phyloP scores from a whole-genome alignment of 2,797 vertebrate genomes.

The Scomberomorus guttatus region DNA sequence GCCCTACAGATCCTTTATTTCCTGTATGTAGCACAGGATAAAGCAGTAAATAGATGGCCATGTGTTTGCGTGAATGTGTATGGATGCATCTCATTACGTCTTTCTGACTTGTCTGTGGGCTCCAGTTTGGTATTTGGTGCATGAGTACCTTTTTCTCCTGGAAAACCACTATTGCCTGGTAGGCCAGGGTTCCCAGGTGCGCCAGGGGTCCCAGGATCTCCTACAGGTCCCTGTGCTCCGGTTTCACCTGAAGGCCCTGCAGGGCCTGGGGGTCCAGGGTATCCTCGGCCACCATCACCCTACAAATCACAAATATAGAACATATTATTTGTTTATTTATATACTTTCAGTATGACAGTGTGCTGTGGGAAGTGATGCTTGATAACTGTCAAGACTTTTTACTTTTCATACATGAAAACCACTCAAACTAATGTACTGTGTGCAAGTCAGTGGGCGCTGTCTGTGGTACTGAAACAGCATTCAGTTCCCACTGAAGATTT shows the following conservation, averaged over 20 bases:
- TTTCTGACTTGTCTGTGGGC: background rate
- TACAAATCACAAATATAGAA: slow-evolving; percentile 41
- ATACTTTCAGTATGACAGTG: background rate
- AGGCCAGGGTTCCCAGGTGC: slow-evolving; percentile 60
- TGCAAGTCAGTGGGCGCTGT: background rate
- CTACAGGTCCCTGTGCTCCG: slow-evolving; percentile 67
- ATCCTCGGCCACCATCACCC: slow-evolving; percentile 71
- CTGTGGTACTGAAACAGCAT: slow-evolving; percentile 19
- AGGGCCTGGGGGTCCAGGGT: slow-evolving; percentile 58
- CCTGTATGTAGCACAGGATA: slow-evolving; percentile 57
- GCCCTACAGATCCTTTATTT: slow-evolving; percentile 64
- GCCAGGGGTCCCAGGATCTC: slow-evolving; percentile 72
- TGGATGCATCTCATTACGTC: background rate
- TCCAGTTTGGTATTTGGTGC: background rate
- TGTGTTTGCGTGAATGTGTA: background rate
- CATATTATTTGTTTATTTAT: background rate
- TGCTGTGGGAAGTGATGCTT: background rate
- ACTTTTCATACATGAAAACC: background rate
- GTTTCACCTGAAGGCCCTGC: slow-evolving; percentile 64
- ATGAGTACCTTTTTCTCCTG: slow-evolving; percentile 73
- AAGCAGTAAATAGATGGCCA: slow-evolving; percentile 7
- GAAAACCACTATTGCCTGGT: slow-evolving; percentile 58
- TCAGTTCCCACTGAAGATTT: background rate
- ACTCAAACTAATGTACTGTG: background rate
- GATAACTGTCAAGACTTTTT: background rate